These are phyloP conservation scores for Eufriesea mexicana DNA, from an alignment of 1,140 invertebrate genomes.

Conservation along the genomic window DNA sequence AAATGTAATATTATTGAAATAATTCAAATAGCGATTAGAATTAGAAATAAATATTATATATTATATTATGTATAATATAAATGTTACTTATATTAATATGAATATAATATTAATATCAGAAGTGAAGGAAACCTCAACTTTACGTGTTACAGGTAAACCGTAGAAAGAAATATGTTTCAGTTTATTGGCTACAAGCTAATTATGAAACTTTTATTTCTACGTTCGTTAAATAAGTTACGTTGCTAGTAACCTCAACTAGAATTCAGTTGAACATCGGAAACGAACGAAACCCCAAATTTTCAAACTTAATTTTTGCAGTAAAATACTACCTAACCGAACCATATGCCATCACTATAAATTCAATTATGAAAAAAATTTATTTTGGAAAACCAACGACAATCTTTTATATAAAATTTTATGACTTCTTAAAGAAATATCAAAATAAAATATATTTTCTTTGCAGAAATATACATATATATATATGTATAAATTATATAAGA, in stretches of 20 bases:
- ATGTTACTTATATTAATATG: no score
- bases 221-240: neutral
- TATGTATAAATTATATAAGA: no score
- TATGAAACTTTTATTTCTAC: slow-evolving; percentile 12
- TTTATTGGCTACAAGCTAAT: neutral
- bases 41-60: no score
- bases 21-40: no score
- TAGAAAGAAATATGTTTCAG: neutral
- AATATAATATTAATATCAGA: no score
- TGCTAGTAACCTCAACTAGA: neutral
- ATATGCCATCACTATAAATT: no score
- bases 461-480: no score
- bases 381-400: neutral
- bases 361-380: neutral
- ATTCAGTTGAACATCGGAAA: neutral
- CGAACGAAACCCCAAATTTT: neutral
- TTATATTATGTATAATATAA: no score
- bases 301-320: neutral
- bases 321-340: neutral
- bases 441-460: no score
- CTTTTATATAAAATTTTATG: neutral
- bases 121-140: no score
- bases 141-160: neutral
- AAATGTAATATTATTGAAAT: no score
- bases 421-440: neutral